A percentile compares a stretch with the other conserved stretches of the same genome.
Conservation (phyloP, 2,888 invertebrate species). For the Muschampia staudingeri region DNA sequence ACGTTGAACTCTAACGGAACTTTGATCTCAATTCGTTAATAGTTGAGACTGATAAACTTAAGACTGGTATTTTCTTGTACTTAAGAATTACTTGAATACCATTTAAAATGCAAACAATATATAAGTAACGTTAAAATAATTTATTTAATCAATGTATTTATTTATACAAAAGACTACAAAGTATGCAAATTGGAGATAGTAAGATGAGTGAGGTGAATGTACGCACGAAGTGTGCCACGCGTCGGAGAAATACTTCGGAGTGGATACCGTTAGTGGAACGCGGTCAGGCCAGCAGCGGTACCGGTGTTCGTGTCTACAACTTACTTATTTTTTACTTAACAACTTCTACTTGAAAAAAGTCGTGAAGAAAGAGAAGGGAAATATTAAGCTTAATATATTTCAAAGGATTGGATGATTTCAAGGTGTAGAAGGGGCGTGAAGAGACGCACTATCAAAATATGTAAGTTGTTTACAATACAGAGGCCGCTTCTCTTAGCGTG, state of each 20-base stretch:
- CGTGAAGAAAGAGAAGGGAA: neutral
- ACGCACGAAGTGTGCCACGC: slow-evolving; percentile 90
- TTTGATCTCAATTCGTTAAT: slow-evolving; percentile 81
- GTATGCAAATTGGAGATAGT: slow-evolving; percentile 76
- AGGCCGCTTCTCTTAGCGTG: slow-evolving; percentile 80
- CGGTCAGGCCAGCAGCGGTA: slow-evolving; percentile 88
- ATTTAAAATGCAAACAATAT: neutral
- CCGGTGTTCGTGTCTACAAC: slow-evolving; percentile 78
- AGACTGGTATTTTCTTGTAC: neutral
- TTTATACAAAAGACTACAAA: neutral
- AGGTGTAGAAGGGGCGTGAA: slow-evolving; percentile 19
- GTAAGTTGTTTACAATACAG: slow-evolving; percentile 41
- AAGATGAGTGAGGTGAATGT: slow-evolving; percentile 89
- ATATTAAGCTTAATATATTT: neutral
- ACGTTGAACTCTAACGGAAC: slow-evolving; percentile 87
- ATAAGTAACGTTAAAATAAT: neutral
- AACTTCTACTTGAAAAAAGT: slow-evolving; percentile 10
- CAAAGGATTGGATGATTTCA: neutral
- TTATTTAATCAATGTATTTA: no score
- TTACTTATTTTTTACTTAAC: slow-evolving; percentile 66
- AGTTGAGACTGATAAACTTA: neutral
- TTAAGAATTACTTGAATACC: neutral
- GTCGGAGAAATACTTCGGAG: slow-evolving; percentile 89
- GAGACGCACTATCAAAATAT: slow-evolving; percentile 32
- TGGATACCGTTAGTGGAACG: slow-evolving; percentile 90